These are phyloP conservation scores for Gadopsis marmoratus DNA, from an alignment of 2,797 vertebrate species.

Conservation along the genomic window DNA sequence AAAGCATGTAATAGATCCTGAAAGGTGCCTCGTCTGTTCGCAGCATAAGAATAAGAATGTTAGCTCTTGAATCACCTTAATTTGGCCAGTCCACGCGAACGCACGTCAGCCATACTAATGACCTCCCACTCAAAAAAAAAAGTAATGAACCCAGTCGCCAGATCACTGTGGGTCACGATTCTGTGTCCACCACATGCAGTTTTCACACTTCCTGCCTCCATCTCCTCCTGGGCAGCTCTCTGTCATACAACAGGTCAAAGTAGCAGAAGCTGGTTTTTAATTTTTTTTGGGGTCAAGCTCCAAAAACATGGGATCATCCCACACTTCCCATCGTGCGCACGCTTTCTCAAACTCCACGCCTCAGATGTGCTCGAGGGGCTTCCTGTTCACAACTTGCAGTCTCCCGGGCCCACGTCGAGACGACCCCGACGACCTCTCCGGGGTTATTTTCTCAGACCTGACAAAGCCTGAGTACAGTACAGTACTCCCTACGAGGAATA, in stretches of 20 bases:
- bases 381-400: neutral
- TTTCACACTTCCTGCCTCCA: neutral
- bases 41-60: neutral
- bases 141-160: conserved; percentile 30
- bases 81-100: neutral
- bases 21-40: conserved; percentile 4
- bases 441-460: neutral
- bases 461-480: neutral
- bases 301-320: neutral
- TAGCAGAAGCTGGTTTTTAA: no score
- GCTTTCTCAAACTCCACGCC: neutral
- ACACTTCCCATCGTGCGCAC: neutral
- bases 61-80: neutral
- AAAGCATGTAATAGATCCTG: conserved; percentile 26
- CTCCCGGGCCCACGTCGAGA: no score
- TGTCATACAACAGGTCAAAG: neutral
- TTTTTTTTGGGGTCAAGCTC: no score
- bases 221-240: neutral
- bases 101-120: conserved; percentile 21
- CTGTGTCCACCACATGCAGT: neutral
- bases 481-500: neutral
- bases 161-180: conserved; percentile 6
- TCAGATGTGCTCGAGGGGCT: neutral
- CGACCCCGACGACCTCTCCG: neutral
- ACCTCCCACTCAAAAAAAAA: conserved; percentile 38